Evolutionary conservation across 2,888 invertebrate genomes (phyloP).

Genomic region (Gandaritis pyraliata): DNA sequence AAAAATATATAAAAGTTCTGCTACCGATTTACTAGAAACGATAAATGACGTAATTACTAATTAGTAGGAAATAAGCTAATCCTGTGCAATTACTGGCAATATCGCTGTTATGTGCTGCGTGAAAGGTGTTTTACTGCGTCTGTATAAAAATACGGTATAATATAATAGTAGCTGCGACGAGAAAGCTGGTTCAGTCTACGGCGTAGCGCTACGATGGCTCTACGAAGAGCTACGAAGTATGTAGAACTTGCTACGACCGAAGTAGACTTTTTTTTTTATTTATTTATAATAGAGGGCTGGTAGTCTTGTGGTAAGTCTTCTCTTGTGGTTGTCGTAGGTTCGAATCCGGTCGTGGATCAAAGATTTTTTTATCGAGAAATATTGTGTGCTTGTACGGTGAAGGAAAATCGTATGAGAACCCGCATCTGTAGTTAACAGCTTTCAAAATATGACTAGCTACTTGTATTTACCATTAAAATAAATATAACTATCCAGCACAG

Average conservation of each 20-base stretch:
- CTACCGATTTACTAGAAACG: neutral
- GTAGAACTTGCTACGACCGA: slow-evolving; percentile 7
- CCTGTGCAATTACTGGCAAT: slow-evolving; percentile 26
- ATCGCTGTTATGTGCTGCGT: slow-evolving; percentile 51
- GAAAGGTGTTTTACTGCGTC: slow-evolving; percentile 80
- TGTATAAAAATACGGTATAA: slow-evolving; percentile 75
- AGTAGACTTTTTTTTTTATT: no score
- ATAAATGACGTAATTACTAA: slow-evolving; percentile 6
- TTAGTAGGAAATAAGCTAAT: slow-evolving; percentile 9
- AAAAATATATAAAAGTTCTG: neutral
- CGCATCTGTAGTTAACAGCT: no score
- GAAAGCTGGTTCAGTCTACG: slow-evolving; percentile 15
- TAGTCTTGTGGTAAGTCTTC: no score
- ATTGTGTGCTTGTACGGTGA: no score
- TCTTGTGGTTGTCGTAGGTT: no score
- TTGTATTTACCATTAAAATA: no score
- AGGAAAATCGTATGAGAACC: no score
- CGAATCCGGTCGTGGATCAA: no score
- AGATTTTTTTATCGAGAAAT: no score
- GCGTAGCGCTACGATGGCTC: slow-evolving; percentile 7
- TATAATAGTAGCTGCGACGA: slow-evolving; percentile 45
- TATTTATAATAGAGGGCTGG: no score
- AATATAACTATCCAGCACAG: no score
- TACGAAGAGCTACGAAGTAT: slow-evolving; percentile 2
- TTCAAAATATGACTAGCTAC: no score